phyloP scores from a whole-genome alignment of 2,888 invertebrate genomes.

The Tiliacea aurago region DNA sequence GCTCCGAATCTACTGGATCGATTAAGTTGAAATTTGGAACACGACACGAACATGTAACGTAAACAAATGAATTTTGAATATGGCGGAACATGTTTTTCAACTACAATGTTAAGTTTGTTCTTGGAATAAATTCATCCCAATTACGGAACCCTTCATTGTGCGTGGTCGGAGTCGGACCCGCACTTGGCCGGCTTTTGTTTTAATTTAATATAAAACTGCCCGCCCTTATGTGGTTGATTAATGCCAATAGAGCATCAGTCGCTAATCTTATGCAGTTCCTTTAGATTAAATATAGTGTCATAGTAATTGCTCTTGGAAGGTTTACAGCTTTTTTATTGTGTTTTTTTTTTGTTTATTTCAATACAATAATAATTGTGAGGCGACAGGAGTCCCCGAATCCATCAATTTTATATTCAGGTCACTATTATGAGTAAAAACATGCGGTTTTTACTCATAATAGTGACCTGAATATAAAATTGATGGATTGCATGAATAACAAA shows the following conservation, averaged over 20 bases:
- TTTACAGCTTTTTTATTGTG: not conserved
- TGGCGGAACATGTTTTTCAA: too few species aligned
- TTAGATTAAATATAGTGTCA: not conserved
- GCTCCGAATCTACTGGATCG: too few species aligned
- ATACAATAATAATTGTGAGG: not conserved
- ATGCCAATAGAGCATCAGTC: not conserved
- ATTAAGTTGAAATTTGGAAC: too few species aligned
- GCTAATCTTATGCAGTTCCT: not conserved
- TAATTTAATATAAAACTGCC: not conserved
- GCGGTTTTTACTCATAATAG: not conserved
- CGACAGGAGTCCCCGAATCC: not conserved
- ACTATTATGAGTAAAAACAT: not conserved
- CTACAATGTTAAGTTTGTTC: too few species aligned
- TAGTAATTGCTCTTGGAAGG: constrained; percentile 8
- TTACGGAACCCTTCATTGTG: too few species aligned
- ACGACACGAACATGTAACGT: too few species aligned
- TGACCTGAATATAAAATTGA: not conserved
- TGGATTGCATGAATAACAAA: too few species aligned
- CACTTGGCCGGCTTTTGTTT: not conserved
- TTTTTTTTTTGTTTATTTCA: not conserved
- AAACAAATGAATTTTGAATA: too few species aligned
- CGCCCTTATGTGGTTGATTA: too few species aligned
- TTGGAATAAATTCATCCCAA: too few species aligned
- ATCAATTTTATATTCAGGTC: not conserved
- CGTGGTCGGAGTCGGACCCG: too few species aligned